phyloP scores from a whole-genome alignment of 2,113 vertebrate genomes.

The Meles meles region DNA sequence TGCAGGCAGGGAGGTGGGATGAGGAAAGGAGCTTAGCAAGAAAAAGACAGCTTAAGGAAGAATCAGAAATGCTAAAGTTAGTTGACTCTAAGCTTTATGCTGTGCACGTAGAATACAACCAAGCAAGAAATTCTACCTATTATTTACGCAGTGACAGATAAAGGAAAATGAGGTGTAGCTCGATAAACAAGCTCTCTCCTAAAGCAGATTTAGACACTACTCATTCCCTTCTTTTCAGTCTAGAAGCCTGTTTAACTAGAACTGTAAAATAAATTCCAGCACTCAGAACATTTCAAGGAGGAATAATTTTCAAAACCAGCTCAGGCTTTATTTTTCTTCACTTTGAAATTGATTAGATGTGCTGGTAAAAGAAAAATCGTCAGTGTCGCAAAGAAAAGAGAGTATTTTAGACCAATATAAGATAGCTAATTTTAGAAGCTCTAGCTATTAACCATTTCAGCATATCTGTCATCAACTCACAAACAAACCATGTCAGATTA shows the following conservation, averaged over 20 bases:
- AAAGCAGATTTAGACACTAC: constrained; percentile 56
- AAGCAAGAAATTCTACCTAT: constrained; percentile 55
- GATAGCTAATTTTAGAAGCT: constrained; percentile 15
- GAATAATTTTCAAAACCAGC: constrained; percentile 39
- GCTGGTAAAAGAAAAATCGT: constrained; percentile 56
- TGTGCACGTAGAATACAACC: constrained; percentile 41
- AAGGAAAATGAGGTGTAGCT: constrained; percentile 70
- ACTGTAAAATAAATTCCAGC: constrained; percentile 57
- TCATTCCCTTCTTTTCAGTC: constrained; percentile 55
- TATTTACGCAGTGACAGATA: constrained; percentile 66
- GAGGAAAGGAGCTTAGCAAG: background rate
- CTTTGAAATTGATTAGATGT: constrained; percentile 73
- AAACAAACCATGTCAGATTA: constrained; percentile 4
- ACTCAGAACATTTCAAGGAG: constrained; percentile 64
- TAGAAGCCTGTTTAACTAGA: constrained; percentile 48
- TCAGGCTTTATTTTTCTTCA: constrained; percentile 61
- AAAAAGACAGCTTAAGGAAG: background rate
- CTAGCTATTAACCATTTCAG: background rate
- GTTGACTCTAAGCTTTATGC: constrained; percentile 27
- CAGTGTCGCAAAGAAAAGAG: constrained; percentile 42
- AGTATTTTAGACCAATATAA: constrained; percentile 57
- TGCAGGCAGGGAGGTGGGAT: constrained; percentile 6
- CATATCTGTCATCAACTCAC: background rate
- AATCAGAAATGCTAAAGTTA: constrained; percentile 29
- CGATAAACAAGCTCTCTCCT: constrained; percentile 69